A percentile compares a stretch with the other conserved stretches of the same genome.
Conservation (phyloP, 2,888 invertebrate species). For the Ennomos erosarius region DNA sequence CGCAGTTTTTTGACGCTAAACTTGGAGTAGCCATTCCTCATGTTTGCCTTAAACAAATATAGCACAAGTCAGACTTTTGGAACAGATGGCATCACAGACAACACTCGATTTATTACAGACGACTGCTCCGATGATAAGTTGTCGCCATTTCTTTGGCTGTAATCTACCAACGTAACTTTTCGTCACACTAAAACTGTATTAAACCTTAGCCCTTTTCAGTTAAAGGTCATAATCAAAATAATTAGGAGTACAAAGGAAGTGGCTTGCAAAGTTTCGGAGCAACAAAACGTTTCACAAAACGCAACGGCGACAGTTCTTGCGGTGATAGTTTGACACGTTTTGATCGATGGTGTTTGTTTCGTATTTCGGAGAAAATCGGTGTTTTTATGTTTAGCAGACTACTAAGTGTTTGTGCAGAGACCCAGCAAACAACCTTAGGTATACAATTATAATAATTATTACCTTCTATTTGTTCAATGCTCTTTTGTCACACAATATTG, state of each 20-base stretch:
- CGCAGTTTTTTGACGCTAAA: slow-evolving; percentile 4
- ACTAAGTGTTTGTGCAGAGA: neutral
- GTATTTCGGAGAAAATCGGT: slow-evolving; percentile 9
- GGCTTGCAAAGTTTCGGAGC: slow-evolving; percentile 26
- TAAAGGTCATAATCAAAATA: slow-evolving; percentile 2
- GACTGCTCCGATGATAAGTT: slow-evolving; percentile 51
- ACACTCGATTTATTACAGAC: slow-evolving; percentile 47
- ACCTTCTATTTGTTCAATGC: too few species aligned
- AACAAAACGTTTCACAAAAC: slow-evolving; percentile 39
- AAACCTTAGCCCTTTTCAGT: neutral
- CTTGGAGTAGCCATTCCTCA: slow-evolving; percentile 16
- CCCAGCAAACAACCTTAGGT: too few species aligned
- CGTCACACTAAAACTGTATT: neutral
- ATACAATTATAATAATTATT: too few species aligned
- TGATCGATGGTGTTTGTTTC: slow-evolving; percentile 37
- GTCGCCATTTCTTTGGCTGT: slow-evolving; percentile 51
- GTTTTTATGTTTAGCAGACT: slow-evolving; percentile 5
- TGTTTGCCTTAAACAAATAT: slow-evolving; percentile 49
- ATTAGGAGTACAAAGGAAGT: slow-evolving; percentile 8
- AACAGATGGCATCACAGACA: slow-evolving; percentile 53
- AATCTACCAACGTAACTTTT: slow-evolving; percentile 29
- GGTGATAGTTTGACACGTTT: slow-evolving; percentile 33
- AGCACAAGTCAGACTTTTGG: slow-evolving; percentile 46
- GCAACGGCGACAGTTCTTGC: slow-evolving; percentile 43
- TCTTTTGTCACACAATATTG: too few species aligned